Base-by-base conservation (phyloP, 2,888 invertebrate species). In the Branchipolynoe longqiensis region DNA sequence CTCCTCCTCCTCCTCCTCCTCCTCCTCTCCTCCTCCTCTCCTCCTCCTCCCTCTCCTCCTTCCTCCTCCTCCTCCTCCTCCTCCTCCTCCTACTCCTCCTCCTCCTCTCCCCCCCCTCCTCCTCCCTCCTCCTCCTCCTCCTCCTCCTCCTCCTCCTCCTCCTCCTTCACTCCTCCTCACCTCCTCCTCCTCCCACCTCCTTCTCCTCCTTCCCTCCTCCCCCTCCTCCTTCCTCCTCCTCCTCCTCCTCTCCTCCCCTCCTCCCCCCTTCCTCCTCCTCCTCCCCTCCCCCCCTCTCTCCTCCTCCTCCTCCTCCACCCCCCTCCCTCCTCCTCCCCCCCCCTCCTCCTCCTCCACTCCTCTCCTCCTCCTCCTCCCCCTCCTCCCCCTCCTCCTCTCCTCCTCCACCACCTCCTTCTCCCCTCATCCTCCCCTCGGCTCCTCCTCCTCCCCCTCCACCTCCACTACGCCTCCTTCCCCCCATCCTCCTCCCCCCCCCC, bases 11-110 rank as follows among this genome's bases (percentile, higher is more conserved):
- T n/a, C n/a, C n/a, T n/a, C n/a, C n/a, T n/a, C n/a, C n/a, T n/a
- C 48, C 48, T 12, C n/a, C 31, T n/a, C 31, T n/a, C 31, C 62
- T 62, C 62, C 31, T n/a, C 31, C n/a, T n/a, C 6, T n/a, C 62
- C 6, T 28, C 18, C 48, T 18, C 48, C 48, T 48, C 48, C 8
- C 48, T 18, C 48, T 48, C 18, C 48, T 18, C 48, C 31, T 28
- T 62, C 62, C 31, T n/a, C 31, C 62, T 62, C 62, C 31, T n/a
- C 31, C 62, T 62, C 62, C 31, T n/a, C 31, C n/a, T 62, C n/a
- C 31, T n/a, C 31, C 62, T 6, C 62, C 31, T n/a, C 31, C 62
- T 62, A 8, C 31, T n/a, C 31, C 62, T 62, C 62, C 31, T n/a
- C 31, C 62, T 62, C n/a, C 6, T n/a, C 31, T n/a, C 31, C n/a